phyloP scores from a whole-genome alignment of 2,797 vertebrate species.

The Harpagifer antarcticus region DNA sequence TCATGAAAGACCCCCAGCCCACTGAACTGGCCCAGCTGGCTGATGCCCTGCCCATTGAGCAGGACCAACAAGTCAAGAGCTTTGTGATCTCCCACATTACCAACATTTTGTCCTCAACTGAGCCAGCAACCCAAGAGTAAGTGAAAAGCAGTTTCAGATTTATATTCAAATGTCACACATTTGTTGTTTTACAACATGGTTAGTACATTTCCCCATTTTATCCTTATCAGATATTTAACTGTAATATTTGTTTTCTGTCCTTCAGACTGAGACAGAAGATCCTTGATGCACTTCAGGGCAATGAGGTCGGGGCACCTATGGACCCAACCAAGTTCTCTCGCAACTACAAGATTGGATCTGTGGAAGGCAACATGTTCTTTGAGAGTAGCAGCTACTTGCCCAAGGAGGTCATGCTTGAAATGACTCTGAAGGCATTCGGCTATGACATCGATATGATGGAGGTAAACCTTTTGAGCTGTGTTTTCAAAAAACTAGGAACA shows the following conservation, averaged over 20 bases:
- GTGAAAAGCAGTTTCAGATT: constrained; percentile 48
- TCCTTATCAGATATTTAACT: neutral
- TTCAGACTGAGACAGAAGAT: constrained; percentile 88
- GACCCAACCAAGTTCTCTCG: constrained; percentile 89
- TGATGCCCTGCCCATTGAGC: constrained; percentile 80
- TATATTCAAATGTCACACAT: neutral
- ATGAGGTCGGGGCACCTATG: constrained; percentile 81
- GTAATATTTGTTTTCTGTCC: constrained; percentile 2
- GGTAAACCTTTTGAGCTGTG: constrained; percentile 80
- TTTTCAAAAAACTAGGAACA: neutral
- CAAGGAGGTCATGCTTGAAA: constrained; percentile 93
- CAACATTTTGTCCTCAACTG: constrained; percentile 90
- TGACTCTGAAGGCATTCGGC: constrained; percentile 91
- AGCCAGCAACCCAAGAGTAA: constrained; percentile 85
- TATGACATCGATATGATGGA: constrained; percentile 91
- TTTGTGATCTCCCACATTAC: constrained; percentile 90
- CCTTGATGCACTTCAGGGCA: constrained; percentile 84
- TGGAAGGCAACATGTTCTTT: constrained; percentile 93
- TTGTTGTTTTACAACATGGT: neutral
- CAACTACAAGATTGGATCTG: constrained; percentile 88
- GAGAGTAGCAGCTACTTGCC: constrained; percentile 89
- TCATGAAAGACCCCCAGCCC: constrained; percentile 90
- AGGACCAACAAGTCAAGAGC: constrained; percentile 80
- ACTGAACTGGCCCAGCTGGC: constrained; percentile 79
- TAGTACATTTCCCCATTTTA: neutral